Percentiles rank a stretch among this genome's conserved stretches.
Evolutionary conservation across 2,113 vertebrate species (phyloP).

Genomic region (Sylvilagus bachmani): DNA sequence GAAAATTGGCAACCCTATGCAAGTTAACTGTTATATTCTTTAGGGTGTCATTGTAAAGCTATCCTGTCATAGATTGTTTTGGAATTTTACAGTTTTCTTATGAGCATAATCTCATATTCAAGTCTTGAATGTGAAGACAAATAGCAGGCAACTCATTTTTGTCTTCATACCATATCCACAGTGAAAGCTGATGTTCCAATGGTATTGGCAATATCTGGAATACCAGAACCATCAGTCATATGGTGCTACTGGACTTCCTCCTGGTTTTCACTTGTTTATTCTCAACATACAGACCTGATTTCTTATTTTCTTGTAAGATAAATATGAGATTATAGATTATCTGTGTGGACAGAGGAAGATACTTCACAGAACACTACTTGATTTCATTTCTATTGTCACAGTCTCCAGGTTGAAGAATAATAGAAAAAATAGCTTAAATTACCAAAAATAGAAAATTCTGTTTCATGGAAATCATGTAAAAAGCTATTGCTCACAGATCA

Average conservation of each 20-base stretch:
- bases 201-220: background rate
- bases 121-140: background rate
- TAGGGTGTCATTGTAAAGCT: background rate
- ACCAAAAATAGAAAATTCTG: slow-evolving; percentile 29
- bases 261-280: background rate
- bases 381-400: background rate
- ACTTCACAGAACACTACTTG: slow-evolving; percentile 17
- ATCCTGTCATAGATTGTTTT: background rate
- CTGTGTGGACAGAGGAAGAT: background rate
- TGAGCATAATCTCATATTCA: background rate
- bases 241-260: background rate
- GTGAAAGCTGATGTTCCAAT: background rate
- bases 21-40: background rate
- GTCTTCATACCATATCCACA: background rate
- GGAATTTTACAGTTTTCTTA: background rate
- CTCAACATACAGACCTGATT: background rate
- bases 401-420: background rate
- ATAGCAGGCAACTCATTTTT: background rate
- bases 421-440: slow-evolving; percentile 4
- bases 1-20: background rate
- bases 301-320: background rate
- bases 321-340: background rate
- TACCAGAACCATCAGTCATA: background rate
- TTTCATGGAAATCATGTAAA: slow-evolving; percentile 53
- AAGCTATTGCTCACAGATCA: slow-evolving; percentile 44